Percentiles rank a stretch among this genome's conserved stretches.
Conservation (phyloP, 2,113 vertebrate genomes). For the Archilochus colubris region DNA sequence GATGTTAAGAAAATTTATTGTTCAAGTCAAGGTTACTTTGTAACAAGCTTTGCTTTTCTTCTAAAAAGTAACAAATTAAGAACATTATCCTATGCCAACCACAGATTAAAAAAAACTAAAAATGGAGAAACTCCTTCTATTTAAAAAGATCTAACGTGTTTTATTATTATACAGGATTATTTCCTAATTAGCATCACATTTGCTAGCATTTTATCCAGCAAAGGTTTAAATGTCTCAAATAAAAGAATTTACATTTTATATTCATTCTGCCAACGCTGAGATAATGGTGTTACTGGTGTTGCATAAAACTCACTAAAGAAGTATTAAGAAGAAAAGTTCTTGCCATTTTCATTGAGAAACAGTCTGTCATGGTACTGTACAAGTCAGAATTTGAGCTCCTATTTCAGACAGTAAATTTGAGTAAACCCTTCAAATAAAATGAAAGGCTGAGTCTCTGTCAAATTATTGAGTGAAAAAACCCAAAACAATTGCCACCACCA, state of each 20-base stretch:
- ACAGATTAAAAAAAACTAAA: conserved; percentile 55
- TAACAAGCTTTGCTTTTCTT: conserved; percentile 57
- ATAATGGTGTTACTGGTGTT: conserved; percentile 37
- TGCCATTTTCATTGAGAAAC: not conserved
- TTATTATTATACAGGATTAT: conserved; percentile 38
- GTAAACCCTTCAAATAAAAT: not conserved
- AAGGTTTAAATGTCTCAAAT: conserved; percentile 48
- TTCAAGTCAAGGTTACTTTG: conserved; percentile 51
- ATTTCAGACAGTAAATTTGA: not conserved
- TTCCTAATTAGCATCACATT: conserved; percentile 46
- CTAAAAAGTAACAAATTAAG: conserved; percentile 54
- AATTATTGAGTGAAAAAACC: not conserved
- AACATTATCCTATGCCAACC: conserved; percentile 50
- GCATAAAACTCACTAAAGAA: conserved; percentile 6
- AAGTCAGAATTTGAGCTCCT: not conserved
- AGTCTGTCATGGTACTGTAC: not conserved
- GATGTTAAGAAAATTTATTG: conserved; percentile 3
- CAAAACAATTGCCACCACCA: not conserved
- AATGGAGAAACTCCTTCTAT: not conserved
- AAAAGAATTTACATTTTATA: conserved; percentile 30
- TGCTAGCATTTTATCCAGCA: conserved; percentile 35
- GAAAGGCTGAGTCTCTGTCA: not conserved
- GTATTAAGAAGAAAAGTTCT: not conserved
- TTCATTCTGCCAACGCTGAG: not conserved
- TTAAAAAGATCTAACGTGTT: not conserved